phyloP scores from a whole-genome alignment of 2,113 vertebrate species.

The Cephalopholis sonnerati region DNA sequence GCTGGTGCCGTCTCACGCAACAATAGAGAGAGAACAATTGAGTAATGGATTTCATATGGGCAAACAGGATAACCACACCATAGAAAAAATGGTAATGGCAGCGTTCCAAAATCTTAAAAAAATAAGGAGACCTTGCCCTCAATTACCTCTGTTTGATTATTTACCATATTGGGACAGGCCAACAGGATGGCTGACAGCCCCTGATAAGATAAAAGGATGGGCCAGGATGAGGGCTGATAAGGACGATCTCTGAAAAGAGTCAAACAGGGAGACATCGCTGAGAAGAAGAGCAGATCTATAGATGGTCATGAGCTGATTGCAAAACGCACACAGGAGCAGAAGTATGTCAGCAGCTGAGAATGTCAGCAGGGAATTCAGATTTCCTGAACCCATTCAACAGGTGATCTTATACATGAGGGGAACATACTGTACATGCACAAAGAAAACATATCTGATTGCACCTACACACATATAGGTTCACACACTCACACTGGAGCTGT shows the following conservation, averaged over 20 bases:
- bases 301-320: not conserved
- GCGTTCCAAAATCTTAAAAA: slow-evolving; percentile 35
- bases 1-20: slow-evolving; percentile 19
- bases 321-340: slow-evolving; percentile 7
- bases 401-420: slow-evolving; percentile 2
- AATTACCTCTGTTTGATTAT: slow-evolving; percentile 13
- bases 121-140: slow-evolving; percentile 20
- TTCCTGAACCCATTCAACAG: slow-evolving; percentile 38
- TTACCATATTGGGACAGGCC: not conserved
- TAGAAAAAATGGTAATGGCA: slow-evolving; percentile 37
- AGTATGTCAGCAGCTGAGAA: slow-evolving; percentile 38
- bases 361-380: slow-evolving; percentile 42
- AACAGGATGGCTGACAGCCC: slow-evolving; percentile 46
- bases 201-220: slow-evolving; percentile 51
- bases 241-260: slow-evolving; percentile 5
- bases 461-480: not conserved
- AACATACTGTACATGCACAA: not conserved
- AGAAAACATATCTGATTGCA: slow-evolving; percentile 14
- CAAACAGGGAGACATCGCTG: slow-evolving; percentile 2
- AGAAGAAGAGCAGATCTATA: not conserved
- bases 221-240: not conserved
- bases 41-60: slow-evolving; percentile 48
- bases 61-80: slow-evolving; percentile 40
- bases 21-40: slow-evolving; percentile 51
- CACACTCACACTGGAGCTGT: not conserved